Evolutionary conservation across 30 jellyfish, hydroid and myxozoan genomes (phyloP), one percentile per base, ranked within the genome.

Genomic region (Turritopsis rubra): DNA sequence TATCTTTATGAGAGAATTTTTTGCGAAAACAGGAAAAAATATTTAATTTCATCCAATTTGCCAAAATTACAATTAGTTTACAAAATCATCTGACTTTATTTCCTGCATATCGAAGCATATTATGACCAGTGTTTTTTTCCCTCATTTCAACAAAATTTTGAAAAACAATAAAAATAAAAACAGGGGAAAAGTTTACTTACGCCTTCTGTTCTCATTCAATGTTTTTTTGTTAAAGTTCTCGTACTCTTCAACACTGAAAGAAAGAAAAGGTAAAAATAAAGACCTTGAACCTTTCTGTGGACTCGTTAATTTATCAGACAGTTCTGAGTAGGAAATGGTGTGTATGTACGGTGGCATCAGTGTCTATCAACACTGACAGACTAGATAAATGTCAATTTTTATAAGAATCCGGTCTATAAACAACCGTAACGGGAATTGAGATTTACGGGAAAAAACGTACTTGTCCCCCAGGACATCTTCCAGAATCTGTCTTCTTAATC

Each of bases 401-500:
- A n/a, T n/a, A n/a, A n/a, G n/a, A n/a, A n/a, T n/a, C n/a, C n/a
- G n/a, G n/a, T n/a, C n/a, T n/a, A n/a, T n/a, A n/a, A n/a, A n/a
- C n/a, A 54, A 16, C 18, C 72, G 21, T 16, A 21, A 54, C 19
- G 21, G 21, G 72, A 21, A 22, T 5, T 16, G 53, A 52, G 66
- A 80, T 17, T 0, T 25, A 24, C 41, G 26, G 8, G 7, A 31
- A 23, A 53, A 75, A 66, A 73, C 85, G 28, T 68, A 91, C 97
- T 91, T 87, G 53, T 87, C 83, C 29, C 97, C 97, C 8, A 91
- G 87, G 83, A 91, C 85, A 54, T 91, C 97, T 84, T 91, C 97
- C 75, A 91, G 75, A 23, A 86, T 91, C 80, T 91, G 90, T 29
- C 93, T 80, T 84, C 97, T 88, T 21, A 91, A 89, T 41, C 82